These are phyloP conservation scores for Platycheirus rosarum DNA, from an alignment of 2,888 invertebrate genomes.

Conservation along the genomic window DNA sequence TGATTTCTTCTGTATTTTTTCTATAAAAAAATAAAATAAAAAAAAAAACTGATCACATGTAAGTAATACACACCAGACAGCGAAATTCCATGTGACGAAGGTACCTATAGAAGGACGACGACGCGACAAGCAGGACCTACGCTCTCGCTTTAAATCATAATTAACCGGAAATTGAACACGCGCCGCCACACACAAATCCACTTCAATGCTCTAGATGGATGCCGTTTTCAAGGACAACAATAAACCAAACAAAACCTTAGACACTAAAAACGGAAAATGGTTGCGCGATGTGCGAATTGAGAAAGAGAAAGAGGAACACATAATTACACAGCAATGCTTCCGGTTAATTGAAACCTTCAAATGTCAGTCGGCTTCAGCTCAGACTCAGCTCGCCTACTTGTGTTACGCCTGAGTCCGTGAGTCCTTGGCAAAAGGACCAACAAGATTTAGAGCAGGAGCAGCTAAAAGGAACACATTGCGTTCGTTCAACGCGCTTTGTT, in stretches of 20 bases:
- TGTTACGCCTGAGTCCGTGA: constrained; percentile 37
- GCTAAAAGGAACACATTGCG: constrained; percentile 77
- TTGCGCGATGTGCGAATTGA: constrained; percentile 64
- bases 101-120: constrained; percentile 13
- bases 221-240: constrained; percentile 71
- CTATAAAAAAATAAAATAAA: neutral
- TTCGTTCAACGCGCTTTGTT: constrained; percentile 65
- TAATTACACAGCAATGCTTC: constrained; percentile 69
- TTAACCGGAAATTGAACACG: constrained; percentile 83
- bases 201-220: constrained; percentile 31
- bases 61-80: constrained; percentile 38
- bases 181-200: constrained; percentile 77
- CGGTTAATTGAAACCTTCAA: constrained; percentile 73
- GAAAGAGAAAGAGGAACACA: constrained; percentile 55
- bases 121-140: constrained; percentile 46
- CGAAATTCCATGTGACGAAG: constrained; percentile 30
- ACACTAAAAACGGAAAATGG: constrained; percentile 60
- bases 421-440: constrained; percentile 7
- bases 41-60: constrained; percentile 31
- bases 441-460: constrained; percentile 54
- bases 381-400: constrained; percentile 55
- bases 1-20: constrained; percentile 14
- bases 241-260: constrained; percentile 39
- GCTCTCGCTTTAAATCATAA: constrained; percentile 77
- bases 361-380: constrained; percentile 60